Evolutionary conservation across 2,797 vertebrate genomes (phyloP), one percentile per base, ranked within the genome.

Genomic region (Pseudochromis fuscus): DNA sequence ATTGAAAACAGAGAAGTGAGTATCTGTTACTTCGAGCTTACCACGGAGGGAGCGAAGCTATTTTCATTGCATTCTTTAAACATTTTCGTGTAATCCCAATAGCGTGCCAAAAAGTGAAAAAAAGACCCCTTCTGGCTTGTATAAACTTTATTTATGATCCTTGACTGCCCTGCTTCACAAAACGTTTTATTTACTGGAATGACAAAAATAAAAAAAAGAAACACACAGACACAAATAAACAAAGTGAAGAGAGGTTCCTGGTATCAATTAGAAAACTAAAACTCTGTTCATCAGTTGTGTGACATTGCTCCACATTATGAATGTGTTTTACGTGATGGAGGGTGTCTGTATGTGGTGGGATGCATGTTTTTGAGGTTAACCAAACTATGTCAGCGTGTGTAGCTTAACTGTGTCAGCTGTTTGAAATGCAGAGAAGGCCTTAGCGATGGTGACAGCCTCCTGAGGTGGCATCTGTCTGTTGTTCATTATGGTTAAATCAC

Each of bases 21-120:
- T 79, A 27, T 81, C 74, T 61, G 38, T 82, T 46, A 50, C 61
- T 67, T 61, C 42, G 35, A 42, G 35, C 49, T 42, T 57, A 16
- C 48, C 23, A 48, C n/a, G 18, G 35, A 21, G 67, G 18, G 48
- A 35, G 45, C 21, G 49, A 56, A 75, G 67, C 70, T 85, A 38
- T 90, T 89, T 90, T 77, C 51, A 73, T 83, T 73, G 73, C 53
- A 62, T 86, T 91, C 84, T 67, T 88, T 78, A 81, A 70, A 79
- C 81, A 79, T 87, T 83, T 81, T 81, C 68, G 59, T 87, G 61
- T 52, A 87, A 85, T 88, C 51, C 46, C 48, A 25, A 25, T 67
- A 53, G 72, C 8, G n/a, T 81, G 77, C 72, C 82, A 69, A 81
- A 84, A 87, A 68, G 57, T 67, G 63, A 40, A 67, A 84, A 81